Conservation (phyloP, 1,140 invertebrate genomes). For the Antheraea mylitta region DNA sequence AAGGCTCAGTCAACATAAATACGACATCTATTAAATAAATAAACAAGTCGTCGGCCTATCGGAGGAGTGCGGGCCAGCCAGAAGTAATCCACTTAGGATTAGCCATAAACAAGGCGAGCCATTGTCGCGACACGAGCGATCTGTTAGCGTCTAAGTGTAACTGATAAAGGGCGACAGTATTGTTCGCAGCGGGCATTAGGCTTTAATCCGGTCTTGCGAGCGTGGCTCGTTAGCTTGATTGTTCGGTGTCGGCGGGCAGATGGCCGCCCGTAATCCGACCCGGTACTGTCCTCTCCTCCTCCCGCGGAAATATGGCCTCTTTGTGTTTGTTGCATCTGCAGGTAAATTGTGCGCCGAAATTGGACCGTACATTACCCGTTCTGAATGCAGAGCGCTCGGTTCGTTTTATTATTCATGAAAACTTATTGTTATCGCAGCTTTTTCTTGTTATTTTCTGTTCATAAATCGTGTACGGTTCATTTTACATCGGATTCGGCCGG, state of each 20-base stretch:
- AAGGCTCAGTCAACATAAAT: too few species aligned
- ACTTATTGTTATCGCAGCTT: constrained; percentile 67
- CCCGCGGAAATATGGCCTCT: constrained; percentile 67
- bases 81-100: constrained; percentile 75
- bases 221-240: constrained; percentile 73
- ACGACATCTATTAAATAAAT: constrained; percentile 1
- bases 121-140: constrained; percentile 67
- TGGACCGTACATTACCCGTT: constrained; percentile 66
- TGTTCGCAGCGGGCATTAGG: constrained; percentile 72
- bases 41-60: constrained; percentile 5
- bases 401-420: constrained; percentile 67
- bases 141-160: constrained; percentile 70
- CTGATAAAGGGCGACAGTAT: constrained; percentile 69
- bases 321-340: constrained; percentile 77
- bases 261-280: constrained; percentile 70
- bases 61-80: constrained; percentile 29
- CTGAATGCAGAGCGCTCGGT: constrained; percentile 59
- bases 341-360: constrained; percentile 74
- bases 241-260: constrained; percentile 68
- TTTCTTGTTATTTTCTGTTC: constrained; percentile 7
- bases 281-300: constrained; percentile 44
- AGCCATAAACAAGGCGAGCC: constrained; percentile 68
- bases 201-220: constrained; percentile 69
- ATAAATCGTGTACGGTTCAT: constrained; percentile 1
- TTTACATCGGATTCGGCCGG: not conserved